Evolutionary conservation across 2,113 vertebrate species (phyloP).

Genomic region (Cynocephalus volans): DNA sequence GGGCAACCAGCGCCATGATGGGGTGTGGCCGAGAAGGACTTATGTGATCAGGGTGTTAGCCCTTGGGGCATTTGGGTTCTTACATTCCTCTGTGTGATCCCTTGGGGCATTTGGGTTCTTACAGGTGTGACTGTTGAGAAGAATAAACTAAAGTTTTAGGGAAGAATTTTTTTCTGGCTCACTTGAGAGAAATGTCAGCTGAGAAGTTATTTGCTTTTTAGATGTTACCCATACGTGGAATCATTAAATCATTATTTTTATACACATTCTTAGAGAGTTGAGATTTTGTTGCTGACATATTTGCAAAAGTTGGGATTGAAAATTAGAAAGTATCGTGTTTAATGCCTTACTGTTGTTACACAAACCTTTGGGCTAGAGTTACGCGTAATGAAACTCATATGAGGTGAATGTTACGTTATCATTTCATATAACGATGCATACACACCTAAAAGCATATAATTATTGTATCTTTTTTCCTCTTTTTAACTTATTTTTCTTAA

Average conservation of each 20-base stretch:
- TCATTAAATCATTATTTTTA: constrained; percentile 49
- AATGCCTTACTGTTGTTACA: neutral
- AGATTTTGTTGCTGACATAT: constrained; percentile 48
- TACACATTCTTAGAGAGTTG: neutral
- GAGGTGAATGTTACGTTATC: neutral
- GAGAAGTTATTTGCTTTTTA: neutral
- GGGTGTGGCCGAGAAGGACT: too few relatives aligned
- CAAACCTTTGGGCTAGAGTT: constrained; percentile 14
- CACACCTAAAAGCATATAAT: neutral
- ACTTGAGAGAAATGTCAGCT: neutral
- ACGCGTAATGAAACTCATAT: neutral
- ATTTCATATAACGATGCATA: neutral
- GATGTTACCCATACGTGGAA: neutral
- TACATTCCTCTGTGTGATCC: too few relatives aligned
- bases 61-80: too few relatives aligned
- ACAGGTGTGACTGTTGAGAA: constrained; percentile 24
- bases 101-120: too few relatives aligned
- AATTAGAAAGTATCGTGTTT: neutral
- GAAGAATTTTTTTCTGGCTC: constrained; percentile 43
- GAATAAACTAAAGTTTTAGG: neutral
- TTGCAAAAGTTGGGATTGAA: constrained; percentile 29
- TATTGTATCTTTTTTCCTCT: neutral
- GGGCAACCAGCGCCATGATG: too few relatives aligned
- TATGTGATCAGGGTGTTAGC: too few relatives aligned
- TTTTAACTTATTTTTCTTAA: too few relatives aligned